Percentiles rank a stretch among this genome's conserved stretches.
Conservation (phyloP, 1,140 invertebrate genomes). For the Andrena cerasifolii region DNA sequence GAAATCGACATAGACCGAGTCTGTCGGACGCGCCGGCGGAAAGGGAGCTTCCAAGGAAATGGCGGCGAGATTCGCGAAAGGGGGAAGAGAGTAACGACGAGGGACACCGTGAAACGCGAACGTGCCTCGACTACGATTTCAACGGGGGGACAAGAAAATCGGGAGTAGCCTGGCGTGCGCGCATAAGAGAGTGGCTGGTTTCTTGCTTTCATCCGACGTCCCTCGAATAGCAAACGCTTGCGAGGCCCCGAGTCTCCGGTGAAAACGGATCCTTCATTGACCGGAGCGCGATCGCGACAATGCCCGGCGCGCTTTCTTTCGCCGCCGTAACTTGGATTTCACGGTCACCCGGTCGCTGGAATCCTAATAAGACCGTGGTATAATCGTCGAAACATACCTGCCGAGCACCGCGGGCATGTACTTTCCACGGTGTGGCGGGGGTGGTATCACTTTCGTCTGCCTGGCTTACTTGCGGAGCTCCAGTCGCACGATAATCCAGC, state of each 20-base stretch:
- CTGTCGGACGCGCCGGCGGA: no score
- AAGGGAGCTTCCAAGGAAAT: background rate
- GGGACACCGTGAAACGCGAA: background rate
- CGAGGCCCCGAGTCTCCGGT: constrained; percentile 5
- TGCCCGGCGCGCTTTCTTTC: constrained; percentile 42
- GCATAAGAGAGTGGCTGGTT: constrained; percentile 30
- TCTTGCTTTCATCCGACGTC: constrained; percentile 54
- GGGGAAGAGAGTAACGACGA: constrained; percentile 14
- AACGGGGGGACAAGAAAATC: constrained; percentile 35
- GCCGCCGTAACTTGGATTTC: constrained; percentile 60
- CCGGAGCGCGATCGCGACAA: background rate
- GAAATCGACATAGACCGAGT: no score
- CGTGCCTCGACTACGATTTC: constrained; percentile 31
- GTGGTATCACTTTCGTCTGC: constrained; percentile 6
- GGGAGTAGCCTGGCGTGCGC: constrained; percentile 9
- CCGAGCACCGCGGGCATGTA: background rate
- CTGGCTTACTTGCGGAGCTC: constrained; percentile 1
- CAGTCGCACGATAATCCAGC: background rate
- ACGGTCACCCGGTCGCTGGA: constrained; percentile 54
- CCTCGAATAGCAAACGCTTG: constrained; percentile 53
- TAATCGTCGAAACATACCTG: constrained; percentile 33
- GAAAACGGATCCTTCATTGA: constrained; percentile 51
- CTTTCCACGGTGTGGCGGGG: constrained; percentile 8
- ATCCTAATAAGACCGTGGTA: constrained; percentile 58
- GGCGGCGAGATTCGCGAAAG: background rate